These are phyloP conservation scores for Proterorhinus semilunaris DNA, from an alignment of 2,113 vertebrate species.

Conservation along the genomic window DNA sequence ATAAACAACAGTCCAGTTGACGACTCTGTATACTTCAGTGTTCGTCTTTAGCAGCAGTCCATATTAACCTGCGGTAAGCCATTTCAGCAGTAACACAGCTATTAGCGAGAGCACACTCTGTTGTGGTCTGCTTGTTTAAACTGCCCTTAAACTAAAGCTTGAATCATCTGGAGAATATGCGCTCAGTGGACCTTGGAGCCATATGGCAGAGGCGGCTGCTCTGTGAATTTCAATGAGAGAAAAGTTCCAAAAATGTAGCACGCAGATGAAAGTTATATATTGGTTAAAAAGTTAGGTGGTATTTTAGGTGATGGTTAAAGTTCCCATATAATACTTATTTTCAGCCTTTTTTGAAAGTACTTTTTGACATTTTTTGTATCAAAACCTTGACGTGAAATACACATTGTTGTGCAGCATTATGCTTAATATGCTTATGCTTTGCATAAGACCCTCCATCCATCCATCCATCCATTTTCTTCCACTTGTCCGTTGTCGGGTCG, in stretches of 20 bases:
- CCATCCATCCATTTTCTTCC: no score
- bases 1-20: no score
- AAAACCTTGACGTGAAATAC: no score
- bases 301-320: neutral
- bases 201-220: neutral
- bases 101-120: neutral
- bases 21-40: no score
- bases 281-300: neutral
- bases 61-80: neutral
- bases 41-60: no score
- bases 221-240: neutral
- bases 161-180: constrained; percentile 3
- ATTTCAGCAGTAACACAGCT: neutral
- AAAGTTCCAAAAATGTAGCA: neutral
- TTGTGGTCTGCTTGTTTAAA: neutral
- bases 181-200: neutral
- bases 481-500: no score
- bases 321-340: no score
- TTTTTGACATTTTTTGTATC: no score
- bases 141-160: neutral
- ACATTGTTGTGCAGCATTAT: no score
- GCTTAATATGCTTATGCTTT: no score
- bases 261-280: neutral
- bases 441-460: no score
- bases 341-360: no score